Base-by-base conservation (phyloP, 2,797 vertebrate species). In the Psittacula derbiana region DNA sequence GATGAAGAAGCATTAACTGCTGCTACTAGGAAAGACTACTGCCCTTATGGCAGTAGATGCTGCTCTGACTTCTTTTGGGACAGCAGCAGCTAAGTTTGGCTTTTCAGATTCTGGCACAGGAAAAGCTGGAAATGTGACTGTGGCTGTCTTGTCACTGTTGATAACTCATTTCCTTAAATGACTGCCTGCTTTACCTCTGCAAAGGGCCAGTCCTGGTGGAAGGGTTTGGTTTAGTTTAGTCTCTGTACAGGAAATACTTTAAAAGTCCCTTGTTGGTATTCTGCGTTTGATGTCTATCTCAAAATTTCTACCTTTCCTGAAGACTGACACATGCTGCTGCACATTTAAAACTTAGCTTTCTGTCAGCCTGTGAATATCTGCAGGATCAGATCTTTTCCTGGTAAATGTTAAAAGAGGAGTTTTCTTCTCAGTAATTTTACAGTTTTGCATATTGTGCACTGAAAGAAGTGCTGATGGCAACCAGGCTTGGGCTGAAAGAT, bases 241-340 rank as follows among this genome's bases (percentile, higher is more conserved):
- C 27, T 81, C 49, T 61, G 58, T 38, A 31, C 65, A 84, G 87
- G 87, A 94, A 96, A 93, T 80, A 79, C 11, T 83, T 80, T 58
- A n/a, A 53, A 88, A 89, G 41, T 86, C 36, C 50, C 76, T 88
- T 79, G 78, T 80, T 90, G 72, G 33, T 57, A 24, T 18, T 78
- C 76, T 92, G 67, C 28, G 43, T 95, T 91, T 94, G 95, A 96
- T 90, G 85, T 79, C 73, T 81, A 2, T 70, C 89, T 86, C 82
- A 79, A 46, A 95, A 93, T 76, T 73, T 20, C 1, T 88, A 92
- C 73, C 73, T 95, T 94, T 92, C 58, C 82, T 73, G 62, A 81
- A 40, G 40, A 93, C 24, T 28, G n/a, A 50, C 4, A 0, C 23
- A 60, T 46, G 18, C 16, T 86, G 57, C 33, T 78, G 27, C 16